phyloP scores from a whole-genome alignment of 53 echinoderm and acorn worm genomes.

The Mesocentrotus franciscanus region DNA sequence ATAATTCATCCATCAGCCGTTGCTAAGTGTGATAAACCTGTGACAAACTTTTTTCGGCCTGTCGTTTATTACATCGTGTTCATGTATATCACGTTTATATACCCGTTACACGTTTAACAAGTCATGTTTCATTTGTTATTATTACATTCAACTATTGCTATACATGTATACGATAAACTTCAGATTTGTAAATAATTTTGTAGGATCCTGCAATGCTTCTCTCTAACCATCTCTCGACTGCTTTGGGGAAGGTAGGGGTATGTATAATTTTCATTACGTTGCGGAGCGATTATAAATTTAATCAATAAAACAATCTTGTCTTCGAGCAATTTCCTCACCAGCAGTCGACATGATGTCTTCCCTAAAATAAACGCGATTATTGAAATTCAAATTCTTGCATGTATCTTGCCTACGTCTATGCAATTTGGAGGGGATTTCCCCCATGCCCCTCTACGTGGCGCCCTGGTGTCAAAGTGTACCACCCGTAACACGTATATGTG shows the following conservation, averaged over 20 bases:
- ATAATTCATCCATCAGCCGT: too few relatives aligned
- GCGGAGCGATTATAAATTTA: neutral
- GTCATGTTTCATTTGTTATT: too few relatives aligned
- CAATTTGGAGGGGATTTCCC: neutral
- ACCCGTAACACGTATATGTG: neutral
- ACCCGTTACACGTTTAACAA: too few relatives aligned
- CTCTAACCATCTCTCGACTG: neutral
- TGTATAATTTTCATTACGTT: neutral
- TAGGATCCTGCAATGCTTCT: neutral
- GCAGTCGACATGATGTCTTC: neutral
- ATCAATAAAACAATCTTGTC: neutral
- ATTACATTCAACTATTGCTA: too few relatives aligned
- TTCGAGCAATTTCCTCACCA: neutral
- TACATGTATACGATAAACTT: too few relatives aligned
- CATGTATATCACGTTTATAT: too few relatives aligned
- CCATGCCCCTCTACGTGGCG: neutral
- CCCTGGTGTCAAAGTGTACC: neutral
- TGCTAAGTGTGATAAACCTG: too few relatives aligned
- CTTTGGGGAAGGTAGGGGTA: neutral
- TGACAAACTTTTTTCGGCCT: too few relatives aligned
- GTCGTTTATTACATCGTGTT: too few relatives aligned
- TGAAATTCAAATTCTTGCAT: neutral
- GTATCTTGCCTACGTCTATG: neutral
- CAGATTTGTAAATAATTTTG: too few relatives aligned
- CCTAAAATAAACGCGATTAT: neutral